Percentiles rank a stretch among this genome's conserved stretches.
Evolutionary conservation across 2,888 invertebrate genomes (phyloP).

Genomic region (Liodrosophila aerea): DNA sequence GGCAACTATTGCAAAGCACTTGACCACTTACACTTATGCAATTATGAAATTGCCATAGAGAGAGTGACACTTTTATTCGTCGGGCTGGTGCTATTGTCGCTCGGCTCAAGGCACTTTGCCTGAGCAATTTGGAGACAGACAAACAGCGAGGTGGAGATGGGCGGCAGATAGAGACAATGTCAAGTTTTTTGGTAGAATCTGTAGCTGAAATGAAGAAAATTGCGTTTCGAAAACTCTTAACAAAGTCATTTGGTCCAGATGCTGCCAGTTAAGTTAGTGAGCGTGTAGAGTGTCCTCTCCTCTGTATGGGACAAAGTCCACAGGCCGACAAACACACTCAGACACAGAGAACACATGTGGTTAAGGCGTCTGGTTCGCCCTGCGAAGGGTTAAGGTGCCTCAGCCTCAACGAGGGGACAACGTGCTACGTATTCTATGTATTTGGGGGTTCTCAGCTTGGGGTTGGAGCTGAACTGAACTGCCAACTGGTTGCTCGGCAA

Average conservation of each 20-base stretch:
- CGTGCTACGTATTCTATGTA: slow-evolving; percentile 50
- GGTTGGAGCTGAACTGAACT: slow-evolving; percentile 4
- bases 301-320: slow-evolving; percentile 10
- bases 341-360: slow-evolving; percentile 65
- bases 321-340: slow-evolving; percentile 12
- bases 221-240: slow-evolving; percentile 77
- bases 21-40: slow-evolving; percentile 78
- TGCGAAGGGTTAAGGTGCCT: slow-evolving; percentile 66
- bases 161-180: slow-evolving; percentile 14
- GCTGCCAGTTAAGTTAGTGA: slow-evolving; percentile 68
- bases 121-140: not conserved
- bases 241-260: slow-evolving; percentile 77
- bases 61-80: slow-evolving; percentile 78
- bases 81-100: slow-evolving; percentile 62
- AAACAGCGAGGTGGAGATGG: not conserved
- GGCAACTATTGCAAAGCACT: slow-evolving; percentile 67
- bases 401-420: slow-evolving; percentile 23
- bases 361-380: slow-evolving; percentile 34
- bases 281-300: slow-evolving; percentile 12
- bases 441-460: not conserved
- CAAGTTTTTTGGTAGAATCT: slow-evolving; percentile 34
- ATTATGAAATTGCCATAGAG: slow-evolving; percentile 79
- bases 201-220: slow-evolving; percentile 66
- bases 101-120: slow-evolving; percentile 28
- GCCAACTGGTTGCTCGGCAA: slow-evolving; percentile 26